Conservation (phyloP, 2,888 invertebrate species). For the Drosophila seclusa region DNA sequence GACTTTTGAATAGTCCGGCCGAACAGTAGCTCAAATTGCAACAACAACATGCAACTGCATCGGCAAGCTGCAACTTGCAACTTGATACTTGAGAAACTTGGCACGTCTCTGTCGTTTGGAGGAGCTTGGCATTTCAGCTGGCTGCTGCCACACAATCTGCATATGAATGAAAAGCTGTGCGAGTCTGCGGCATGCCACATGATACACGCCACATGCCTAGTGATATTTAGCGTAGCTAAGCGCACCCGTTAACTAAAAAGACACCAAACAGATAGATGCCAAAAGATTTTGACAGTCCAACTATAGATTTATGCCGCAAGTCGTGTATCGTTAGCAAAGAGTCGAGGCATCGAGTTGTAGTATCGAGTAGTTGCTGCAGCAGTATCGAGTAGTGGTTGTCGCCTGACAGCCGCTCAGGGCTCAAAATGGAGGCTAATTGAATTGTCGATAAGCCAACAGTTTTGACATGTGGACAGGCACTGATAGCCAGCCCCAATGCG, state of each 20-base stretch:
- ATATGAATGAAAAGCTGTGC: slow-evolving; percentile 45
- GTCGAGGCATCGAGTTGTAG: slow-evolving; percentile 3
- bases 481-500: slow-evolving; percentile 22
- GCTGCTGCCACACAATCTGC: slow-evolving; percentile 49
- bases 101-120: slow-evolving; percentile 42
- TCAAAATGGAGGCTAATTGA: slow-evolving; percentile 74
- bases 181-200: slow-evolving; percentile 39
- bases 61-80: slow-evolving; percentile 12
- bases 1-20: slow-evolving; percentile 71
- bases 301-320: slow-evolving; percentile 62
- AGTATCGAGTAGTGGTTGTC: slow-evolving; percentile 19
- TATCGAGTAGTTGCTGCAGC: slow-evolving; percentile 9
- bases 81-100: slow-evolving; percentile 30
- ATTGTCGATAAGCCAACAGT: slow-evolving; percentile 78
- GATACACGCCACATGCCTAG: slow-evolving; percentile 27
- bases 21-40: slow-evolving; percentile 46
- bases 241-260: slow-evolving; percentile 58
- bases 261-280: slow-evolving; percentile 72
- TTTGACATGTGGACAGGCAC: slow-evolving; percentile 74
- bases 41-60: slow-evolving; percentile 6
- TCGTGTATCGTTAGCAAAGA: slow-evolving; percentile 17
- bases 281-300: slow-evolving; percentile 75
- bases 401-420: slow-evolving; percentile 61
- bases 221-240: slow-evolving; percentile 58
- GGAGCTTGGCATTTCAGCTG: slow-evolving; percentile 51